Evolutionary conservation across 1,140 invertebrate species (phyloP), one percentile per base, ranked within the genome.

Genomic region (Daktulosphaira vitifoliae): DNA sequence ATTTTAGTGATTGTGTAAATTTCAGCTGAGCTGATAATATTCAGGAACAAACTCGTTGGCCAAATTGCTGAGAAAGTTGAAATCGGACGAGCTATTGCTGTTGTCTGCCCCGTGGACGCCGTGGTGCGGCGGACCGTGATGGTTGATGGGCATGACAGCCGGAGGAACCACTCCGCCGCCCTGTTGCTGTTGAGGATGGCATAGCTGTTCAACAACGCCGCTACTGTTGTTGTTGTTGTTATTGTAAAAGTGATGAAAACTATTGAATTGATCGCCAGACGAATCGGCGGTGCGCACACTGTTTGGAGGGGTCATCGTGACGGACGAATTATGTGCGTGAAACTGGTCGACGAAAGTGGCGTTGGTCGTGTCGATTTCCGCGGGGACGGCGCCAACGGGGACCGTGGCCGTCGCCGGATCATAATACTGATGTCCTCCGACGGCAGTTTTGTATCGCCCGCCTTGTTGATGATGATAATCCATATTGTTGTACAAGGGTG

Each of bases 21-120:
- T 71, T 79, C 75, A 79, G 72, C 83, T 85, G 76, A 90, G 85
- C 75, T 89, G 87, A 77, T 92, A 92, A 74, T 93, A 93, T 74
- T 93, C 90, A 0, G 89, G 90, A 1, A 87, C 88, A 73, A 92
- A 92, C 71, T 92, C 90, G 75, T 90, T 92, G 56, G 89, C 89
- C 70, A 93, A 78, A 72, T 90, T 92, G 71, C 88, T 90, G 42
- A 93, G 80, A 71, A 93, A 93, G 74, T 92, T 92, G 74, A 93
- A 92, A 72, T 93, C 90, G 8, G 89, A 90, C 1, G 88, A 91
- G 71, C 87, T 90, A 72, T 91, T 91, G 69, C 86, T 90, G 74
- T 90, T 90, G 68, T 90, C 87, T n/a, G 76, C 71, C 67, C 73
- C 48, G 15, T 69, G 65, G 7, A 68, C 68, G 67, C 72, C 68